Percentiles rank a stretch among this genome's conserved stretches.
These are phyloP conservation scores for Brachionus koreanus DNA, from an alignment of 1,140 invertebrate species.

Conservation along the genomic window DNA sequence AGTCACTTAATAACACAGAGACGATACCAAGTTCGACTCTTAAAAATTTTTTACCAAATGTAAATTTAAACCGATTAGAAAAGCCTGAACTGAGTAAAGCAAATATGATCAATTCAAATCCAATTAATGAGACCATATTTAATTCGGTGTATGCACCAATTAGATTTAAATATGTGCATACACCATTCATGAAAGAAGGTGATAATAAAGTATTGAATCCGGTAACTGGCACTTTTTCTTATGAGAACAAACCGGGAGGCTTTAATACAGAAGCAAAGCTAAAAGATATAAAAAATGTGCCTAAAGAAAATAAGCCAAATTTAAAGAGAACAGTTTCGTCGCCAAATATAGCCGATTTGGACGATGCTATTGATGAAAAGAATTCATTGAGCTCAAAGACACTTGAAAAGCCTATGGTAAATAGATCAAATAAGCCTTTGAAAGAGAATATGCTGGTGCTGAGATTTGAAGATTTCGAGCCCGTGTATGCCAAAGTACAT, in stretches of 20 bases:
- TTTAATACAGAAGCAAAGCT: background rate
- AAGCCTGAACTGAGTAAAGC: background rate
- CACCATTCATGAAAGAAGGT: conserved; percentile 33
- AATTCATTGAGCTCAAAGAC: background rate
- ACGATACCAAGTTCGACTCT: background rate
- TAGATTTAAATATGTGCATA: background rate
- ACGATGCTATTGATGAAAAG: background rate
- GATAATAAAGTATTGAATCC: conserved; percentile 6
- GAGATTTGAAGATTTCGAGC: background rate
- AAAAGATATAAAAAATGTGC: background rate
- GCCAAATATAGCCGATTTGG: conserved; percentile 21
- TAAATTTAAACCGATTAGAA: background rate
- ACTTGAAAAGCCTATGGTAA: background rate
- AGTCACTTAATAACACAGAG: background rate
- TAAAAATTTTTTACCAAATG: background rate
- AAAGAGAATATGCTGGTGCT: background rate
- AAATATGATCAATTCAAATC: background rate
- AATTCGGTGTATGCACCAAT: conserved; percentile 1
- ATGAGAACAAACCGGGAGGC: background rate
- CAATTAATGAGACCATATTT: background rate
- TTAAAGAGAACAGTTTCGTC: conserved; percentile 38
- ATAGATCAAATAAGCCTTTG: conserved; percentile 10
- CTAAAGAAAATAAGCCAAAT: background rate
- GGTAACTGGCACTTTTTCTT: conserved; percentile 21
- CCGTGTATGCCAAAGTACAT: background rate